phyloP scores from a whole-genome alignment of 2,888 invertebrate species.

The Neoaliturus tenellus region DNA sequence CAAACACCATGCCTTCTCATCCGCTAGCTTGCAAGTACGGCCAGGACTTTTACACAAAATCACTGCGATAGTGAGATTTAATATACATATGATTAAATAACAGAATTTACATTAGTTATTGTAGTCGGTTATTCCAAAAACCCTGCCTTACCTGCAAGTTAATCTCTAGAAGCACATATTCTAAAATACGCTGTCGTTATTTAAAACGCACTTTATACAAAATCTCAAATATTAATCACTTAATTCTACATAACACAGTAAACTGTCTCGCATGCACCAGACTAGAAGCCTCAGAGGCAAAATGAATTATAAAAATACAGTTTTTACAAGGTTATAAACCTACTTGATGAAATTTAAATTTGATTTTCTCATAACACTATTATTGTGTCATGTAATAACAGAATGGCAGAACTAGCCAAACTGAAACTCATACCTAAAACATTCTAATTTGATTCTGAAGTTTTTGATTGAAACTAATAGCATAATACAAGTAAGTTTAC shows the following conservation, averaged over 20 bases:
- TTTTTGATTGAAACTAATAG: no score
- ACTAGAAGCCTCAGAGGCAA: slow-evolving; percentile 23
- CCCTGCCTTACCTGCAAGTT: slow-evolving; percentile 42
- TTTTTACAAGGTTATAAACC: not conserved
- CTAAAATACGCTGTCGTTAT: slow-evolving; percentile 1
- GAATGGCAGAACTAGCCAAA: no score
- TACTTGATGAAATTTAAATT: not conserved
- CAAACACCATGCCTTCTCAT: not conserved
- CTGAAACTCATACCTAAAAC: no score
- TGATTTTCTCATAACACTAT: not conserved
- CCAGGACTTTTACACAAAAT: slow-evolving; percentile 8
- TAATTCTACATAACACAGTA: slow-evolving; percentile 31
- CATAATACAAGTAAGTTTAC: no score
- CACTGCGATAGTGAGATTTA: not conserved
- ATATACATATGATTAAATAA: slow-evolving; percentile 19
- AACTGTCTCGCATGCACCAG: slow-evolving; percentile 39
- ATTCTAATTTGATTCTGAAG: no score
- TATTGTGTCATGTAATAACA: no score
- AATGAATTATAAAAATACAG: slow-evolving; percentile 16
- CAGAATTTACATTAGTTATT: slow-evolving; percentile 26
- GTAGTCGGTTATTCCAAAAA: slow-evolving; percentile 28
- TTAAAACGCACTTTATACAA: slow-evolving; percentile 12
- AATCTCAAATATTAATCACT: slow-evolving; percentile 16
- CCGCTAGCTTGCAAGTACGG: slow-evolving; percentile 28
- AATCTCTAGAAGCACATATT: slow-evolving; percentile 21